Conservation (phyloP, 2,113 vertebrate species). For the Anser brachyrhynchus region DNA sequence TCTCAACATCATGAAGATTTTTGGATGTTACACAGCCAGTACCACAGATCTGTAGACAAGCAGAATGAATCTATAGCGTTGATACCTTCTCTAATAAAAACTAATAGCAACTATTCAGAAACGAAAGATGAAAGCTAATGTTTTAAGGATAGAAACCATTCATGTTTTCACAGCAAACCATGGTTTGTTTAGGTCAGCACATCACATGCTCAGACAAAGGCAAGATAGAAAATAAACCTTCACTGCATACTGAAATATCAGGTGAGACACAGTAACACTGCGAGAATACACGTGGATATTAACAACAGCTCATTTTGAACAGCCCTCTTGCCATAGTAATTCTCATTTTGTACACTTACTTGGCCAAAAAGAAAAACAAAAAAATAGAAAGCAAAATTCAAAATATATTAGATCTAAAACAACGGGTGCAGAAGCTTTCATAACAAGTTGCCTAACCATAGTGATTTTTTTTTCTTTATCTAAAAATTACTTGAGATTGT, state of each 20-base stretch:
- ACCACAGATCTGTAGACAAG: background rate
- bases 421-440: background rate
- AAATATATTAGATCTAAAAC: background rate
- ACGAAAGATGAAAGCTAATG: background rate
- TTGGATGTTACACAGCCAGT: background rate
- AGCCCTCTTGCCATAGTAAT: background rate
- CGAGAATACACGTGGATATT: background rate
- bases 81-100: background rate
- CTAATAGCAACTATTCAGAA: background rate
- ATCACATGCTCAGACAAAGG: background rate
- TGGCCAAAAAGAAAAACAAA: background rate
- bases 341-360: background rate
- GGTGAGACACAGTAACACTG: background rate
- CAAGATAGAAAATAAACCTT: background rate
- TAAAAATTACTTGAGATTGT: background rate
- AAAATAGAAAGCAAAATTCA: background rate
- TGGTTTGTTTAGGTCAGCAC: background rate
- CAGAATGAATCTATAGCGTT: background rate
- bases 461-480: background rate
- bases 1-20: background rate
- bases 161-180: background rate
- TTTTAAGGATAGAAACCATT: background rate
- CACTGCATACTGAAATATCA: background rate
- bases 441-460: background rate
- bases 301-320: background rate